Evolutionary conservation across 2,888 invertebrate genomes (phyloP).

Genomic region (Charanyca ferruginea): DNA sequence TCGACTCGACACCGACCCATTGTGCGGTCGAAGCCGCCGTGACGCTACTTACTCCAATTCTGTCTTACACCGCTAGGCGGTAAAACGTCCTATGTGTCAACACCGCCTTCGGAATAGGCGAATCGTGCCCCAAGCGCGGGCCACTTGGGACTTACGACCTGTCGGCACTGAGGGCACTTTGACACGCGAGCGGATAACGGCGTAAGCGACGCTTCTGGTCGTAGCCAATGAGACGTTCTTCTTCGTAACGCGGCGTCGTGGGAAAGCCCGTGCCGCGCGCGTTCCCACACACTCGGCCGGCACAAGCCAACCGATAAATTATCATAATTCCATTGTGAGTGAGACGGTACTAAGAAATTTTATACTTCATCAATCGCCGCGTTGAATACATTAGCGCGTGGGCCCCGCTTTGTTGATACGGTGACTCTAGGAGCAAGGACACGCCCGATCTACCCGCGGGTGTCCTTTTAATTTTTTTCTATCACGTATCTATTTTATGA

Average conservation of each 20-base stretch:
- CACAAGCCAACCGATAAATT: slow-evolving; percentile 91
- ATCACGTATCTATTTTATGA: slow-evolving; percentile 79
- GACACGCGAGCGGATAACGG: slow-evolving; percentile 68
- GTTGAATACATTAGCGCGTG: slow-evolving; percentile 91
- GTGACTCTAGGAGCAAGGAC: slow-evolving; percentile 74
- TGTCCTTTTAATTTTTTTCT: slow-evolving; percentile 75
- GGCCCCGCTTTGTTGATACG: slow-evolving; percentile 85
- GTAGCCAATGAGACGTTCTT: slow-evolving; percentile 78
- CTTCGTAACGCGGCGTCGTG: slow-evolving; percentile 80
- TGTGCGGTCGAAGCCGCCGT: slow-evolving; percentile 90
- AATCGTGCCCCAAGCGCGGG: slow-evolving; percentile 69
- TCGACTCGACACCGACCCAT: slow-evolving; percentile 87
- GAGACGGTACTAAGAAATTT: slow-evolving; percentile 91
- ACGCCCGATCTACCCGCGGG: slow-evolving; percentile 69
- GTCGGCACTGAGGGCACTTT: slow-evolving; percentile 58
- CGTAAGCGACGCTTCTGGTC: slow-evolving; percentile 76
- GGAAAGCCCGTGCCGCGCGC: slow-evolving; percentile 91
- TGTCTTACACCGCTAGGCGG: slow-evolving; percentile 78
- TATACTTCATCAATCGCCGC: slow-evolving; percentile 91
- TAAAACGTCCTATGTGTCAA: slow-evolving; percentile 81
- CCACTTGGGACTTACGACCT: slow-evolving; percentile 78
- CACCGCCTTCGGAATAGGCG: slow-evolving; percentile 70
- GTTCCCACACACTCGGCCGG: slow-evolving; percentile 91
- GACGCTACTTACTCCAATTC: slow-evolving; percentile 91
- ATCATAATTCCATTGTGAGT: slow-evolving; percentile 91